Evolutionary conservation across 2,113 vertebrate genomes (phyloP), one percentile per base, ranked within the genome.

Genomic region (Mirounga angustirostris): DNA sequence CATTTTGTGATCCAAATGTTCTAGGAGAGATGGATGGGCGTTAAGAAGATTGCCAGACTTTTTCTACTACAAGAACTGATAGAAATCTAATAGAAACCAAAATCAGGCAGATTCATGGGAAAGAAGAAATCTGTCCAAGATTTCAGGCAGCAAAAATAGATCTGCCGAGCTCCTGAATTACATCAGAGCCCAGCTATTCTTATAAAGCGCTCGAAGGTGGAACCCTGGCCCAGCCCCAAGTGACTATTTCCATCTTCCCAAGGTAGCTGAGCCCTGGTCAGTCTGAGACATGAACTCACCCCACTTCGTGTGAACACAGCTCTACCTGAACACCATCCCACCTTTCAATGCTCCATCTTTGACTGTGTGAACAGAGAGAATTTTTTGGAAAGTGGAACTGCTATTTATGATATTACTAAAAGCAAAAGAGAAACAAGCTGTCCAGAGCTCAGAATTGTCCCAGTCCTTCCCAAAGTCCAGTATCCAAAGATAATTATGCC

Each of bases 61-160:
- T 67, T 81, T 91, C 58, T 96, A 69, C 69, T 92, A 36, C 40
- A 52, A 65, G 97, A 97, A 97, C 74, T 76, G 46, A 36, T 43
- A 71, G 79, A 58, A 91, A 76, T 95, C 81, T 85, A 78, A 88
- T 52, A 50, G 82, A 92, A 96, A 94, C 95, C 63, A 94, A 97
- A 94, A 97, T 89, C 92, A 96, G 95, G 96, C 73, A 52, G 0
- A 96, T 81, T 79, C 89, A 0, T 21, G 58, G 91, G 56, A 96
- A 97, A 92, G 40, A 96, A 97, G 78, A 82, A 97, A 95, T 71
- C 52, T 19, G 67, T 89, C 96, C 98, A 98, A 95, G 54, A 92
- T 73, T 89, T 97, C 96, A 97, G 94, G 74, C 26, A 97, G 97
- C 84, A 98, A 96, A 97, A 98, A 94, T 73, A 98, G 94, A 86